Evolutionary conservation across 2,797 vertebrate species (phyloP), one percentile per base, ranked within the genome.

Genomic region (Sandelia bainsii): DNA sequence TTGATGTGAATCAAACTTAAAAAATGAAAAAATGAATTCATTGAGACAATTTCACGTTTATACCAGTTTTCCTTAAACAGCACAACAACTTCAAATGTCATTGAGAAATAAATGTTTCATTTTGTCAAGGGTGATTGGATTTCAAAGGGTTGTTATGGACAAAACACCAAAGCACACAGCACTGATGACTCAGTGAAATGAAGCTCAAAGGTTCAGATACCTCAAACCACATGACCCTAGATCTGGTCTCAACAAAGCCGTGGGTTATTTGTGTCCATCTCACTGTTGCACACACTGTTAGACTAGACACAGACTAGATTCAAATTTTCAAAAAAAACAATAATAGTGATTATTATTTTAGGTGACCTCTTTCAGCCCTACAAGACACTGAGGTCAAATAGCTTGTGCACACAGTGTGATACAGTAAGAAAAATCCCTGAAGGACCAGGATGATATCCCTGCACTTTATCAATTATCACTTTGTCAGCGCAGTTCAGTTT

Each of bases 401-500:
- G 6, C 7, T 59, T 37, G 27, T 10, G 32, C 23, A 29, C 0
- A 34, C 19, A 39, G 12, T 2, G 12, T 20, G 23, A 62, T 22
- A 8, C 8, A 16, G 8, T 23, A 13, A 34, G 11, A 77, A 53
- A 63, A 46, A 39, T n/a, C 19, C 50, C 6, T 29, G 20, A 23
- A 27, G 32, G 48, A 64, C 52, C 32, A 53, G 39, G 42, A 64
- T 11, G 3, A 52, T 42, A 44, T 23, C 60, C 72, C 14, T 40
- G 45, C 70, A 72, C 32, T 62, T 72, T 59, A 70, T 89, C 82
- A 81, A 48, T 91, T 81, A 88, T 83, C 87, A 82, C 84, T 48
- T 72, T 77, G 67, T 90, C 78, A 86, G 64, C 69, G 79, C 53
- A 22, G 53, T 68, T 68, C 37, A 74, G 50, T 85, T 90, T 84